Evolutionary conservation across 2,113 vertebrate genomes (phyloP).

Genomic region (Meles meles): DNA sequence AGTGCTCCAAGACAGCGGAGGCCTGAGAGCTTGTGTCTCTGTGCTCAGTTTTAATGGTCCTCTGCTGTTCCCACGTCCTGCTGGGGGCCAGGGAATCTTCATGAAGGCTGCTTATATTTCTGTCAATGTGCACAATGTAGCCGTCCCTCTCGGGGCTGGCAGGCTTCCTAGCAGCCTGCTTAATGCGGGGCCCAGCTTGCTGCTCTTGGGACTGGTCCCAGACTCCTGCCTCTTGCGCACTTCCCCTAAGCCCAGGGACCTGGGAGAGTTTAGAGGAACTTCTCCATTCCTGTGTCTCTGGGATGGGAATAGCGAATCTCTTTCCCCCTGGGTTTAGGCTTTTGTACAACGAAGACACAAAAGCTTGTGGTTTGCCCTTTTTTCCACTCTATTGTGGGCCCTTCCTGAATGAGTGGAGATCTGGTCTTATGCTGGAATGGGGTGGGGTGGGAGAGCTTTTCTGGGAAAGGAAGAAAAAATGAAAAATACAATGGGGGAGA

Average conservation of each 20-base stretch:
- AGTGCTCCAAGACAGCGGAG: neutral
- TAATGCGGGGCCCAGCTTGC: neutral
- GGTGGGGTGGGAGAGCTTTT: neutral
- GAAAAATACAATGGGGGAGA: neutral
- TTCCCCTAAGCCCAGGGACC: neutral
- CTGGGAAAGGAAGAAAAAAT: neutral
- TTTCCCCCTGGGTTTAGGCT: conserved; percentile 31
- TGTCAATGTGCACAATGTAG: conserved; percentile 55
- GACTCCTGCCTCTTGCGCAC: neutral
- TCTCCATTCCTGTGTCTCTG: conserved; percentile 16
- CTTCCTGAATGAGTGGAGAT: neutral
- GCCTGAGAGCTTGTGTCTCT: conserved; percentile 19
- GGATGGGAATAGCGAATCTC: conserved; percentile 50
- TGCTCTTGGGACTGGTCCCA: conserved; percentile 9
- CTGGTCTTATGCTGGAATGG: neutral
- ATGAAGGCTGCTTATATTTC: conserved; percentile 60
- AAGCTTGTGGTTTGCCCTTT: conserved; percentile 45
- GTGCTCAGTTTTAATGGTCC: conserved; percentile 21
- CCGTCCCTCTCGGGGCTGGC: conserved; percentile 34
- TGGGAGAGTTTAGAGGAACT: neutral
- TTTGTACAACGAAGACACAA: conserved; percentile 64
- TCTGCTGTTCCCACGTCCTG: conserved; percentile 57
- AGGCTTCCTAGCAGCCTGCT: conserved; percentile 52
- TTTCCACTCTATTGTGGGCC: neutral
- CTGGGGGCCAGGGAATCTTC: conserved; percentile 54